phyloP scores from a whole-genome alignment of 2,888 invertebrate species.

The Tanytarsus gracilentus region DNA sequence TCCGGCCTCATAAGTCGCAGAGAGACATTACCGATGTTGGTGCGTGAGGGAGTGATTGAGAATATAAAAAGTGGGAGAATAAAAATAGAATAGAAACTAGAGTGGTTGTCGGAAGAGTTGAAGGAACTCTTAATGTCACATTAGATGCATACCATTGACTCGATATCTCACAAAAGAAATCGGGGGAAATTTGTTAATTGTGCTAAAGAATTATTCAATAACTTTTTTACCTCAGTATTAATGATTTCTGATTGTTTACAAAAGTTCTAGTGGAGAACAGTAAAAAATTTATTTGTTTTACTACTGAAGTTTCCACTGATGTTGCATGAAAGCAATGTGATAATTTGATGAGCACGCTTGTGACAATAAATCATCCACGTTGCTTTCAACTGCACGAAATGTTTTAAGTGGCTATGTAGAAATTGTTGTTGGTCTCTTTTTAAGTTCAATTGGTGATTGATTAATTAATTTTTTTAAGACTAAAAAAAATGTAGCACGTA shows the following conservation, averaged over 20 bases:
- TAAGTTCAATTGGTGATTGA: conserved; percentile 25
- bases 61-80: too few species aligned
- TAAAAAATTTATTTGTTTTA: background rate
- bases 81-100: too few species aligned
- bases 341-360: conserved; percentile 13
- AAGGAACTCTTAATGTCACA: background rate
- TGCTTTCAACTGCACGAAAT: too few species aligned
- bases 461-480: conserved; percentile 17
- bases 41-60: too few species aligned
- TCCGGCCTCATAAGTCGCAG: too few species aligned
- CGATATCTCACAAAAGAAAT: too few species aligned
- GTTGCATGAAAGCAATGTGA: background rate
- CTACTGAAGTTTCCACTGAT: background rate
- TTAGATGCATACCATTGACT: background rate
- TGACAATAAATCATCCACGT: conserved; percentile 9
- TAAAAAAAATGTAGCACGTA: too few species aligned
- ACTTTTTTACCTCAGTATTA: conserved; percentile 22
- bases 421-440: background rate
- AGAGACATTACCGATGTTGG: too few species aligned
- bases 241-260: conserved; percentile 29
- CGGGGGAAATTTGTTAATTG: too few species aligned
- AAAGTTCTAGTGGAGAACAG: background rate
- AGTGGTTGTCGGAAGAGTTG: background rate
- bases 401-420: conserved; percentile 1
- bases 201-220: too few species aligned